Base-by-base conservation (phyloP, 2,888 invertebrate genomes). In the Lasioglossum morio region DNA sequence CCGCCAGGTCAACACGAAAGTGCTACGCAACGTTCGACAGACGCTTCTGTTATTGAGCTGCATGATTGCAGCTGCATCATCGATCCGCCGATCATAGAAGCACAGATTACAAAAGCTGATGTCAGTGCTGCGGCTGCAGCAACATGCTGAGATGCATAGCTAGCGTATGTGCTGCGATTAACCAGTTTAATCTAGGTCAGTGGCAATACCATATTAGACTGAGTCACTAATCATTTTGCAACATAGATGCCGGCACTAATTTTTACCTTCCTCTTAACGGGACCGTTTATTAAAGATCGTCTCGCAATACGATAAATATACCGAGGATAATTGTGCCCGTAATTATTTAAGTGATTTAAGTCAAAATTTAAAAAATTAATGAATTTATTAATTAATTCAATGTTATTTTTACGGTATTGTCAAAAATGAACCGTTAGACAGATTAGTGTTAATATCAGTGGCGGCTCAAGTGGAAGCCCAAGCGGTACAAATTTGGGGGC, bases 1-100 rank as follows among this genome's bases (percentile, higher is more conserved):
- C 37, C 57, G 87, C 88, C 89, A 85, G 82, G 78, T 81, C 82
- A 81, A 73, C 74, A 83, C 70, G 72, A 87, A 84, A 89, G 63
- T 78, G 75, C 72, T 72, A 84, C 73, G 80, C 79, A 81, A 77
- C 75, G 34, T 80, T 78, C 75, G 80, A 80, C 72, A 34, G 43
- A 73, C 43, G 72, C 60, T 77, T 40, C 57, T 57, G 77, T 53
- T 60, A 78, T 72, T 16, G 30, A 63, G 48, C 37, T 57, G 37
- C 69, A 53, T 46, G 43, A 43, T 57, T 77, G 79, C 79, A 77
- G 57, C 86, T 77, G 85, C 73, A 79, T 78, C 79, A 23, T 46
- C 37, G 74, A 76, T 70, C 72, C 63, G 81, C 53, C 63, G 82
- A 82, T 79, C 82, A 34, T 63, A 57, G 74, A 23, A 60, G 37